Conservation (phyloP, 2,888 invertebrate genomes). For the Sympetrum striolatum region DNA sequence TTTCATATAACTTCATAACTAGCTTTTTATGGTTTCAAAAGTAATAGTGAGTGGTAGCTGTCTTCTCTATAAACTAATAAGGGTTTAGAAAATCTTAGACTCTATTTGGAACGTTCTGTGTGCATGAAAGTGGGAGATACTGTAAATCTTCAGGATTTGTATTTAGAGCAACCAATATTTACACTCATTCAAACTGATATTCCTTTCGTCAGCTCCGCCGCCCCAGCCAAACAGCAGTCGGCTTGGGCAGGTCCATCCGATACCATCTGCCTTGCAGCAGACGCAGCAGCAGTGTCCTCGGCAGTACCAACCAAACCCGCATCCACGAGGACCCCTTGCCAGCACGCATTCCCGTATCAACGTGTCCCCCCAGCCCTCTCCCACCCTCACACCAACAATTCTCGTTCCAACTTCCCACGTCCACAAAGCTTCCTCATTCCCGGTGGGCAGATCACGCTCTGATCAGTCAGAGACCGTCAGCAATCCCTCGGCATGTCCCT, state of each 20-base stretch:
- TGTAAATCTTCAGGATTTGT: too few species aligned
- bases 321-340: slow-evolving; percentile 27
- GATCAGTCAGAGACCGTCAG: neutral
- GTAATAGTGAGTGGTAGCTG: too few species aligned
- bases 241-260: slow-evolving; percentile 37
- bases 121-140: too few species aligned
- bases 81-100: too few species aligned
- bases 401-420: neutral
- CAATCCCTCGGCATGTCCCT: slow-evolving; percentile 10
- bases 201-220: slow-evolving; percentile 1
- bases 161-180: neutral
- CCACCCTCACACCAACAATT: slow-evolving; percentile 2
- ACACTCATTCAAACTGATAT: neutral
- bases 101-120: too few species aligned
- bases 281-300: slow-evolving; percentile 14
- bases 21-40: too few species aligned
- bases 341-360: slow-evolving; percentile 33
- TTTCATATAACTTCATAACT: too few species aligned
- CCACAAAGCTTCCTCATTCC: neutral
- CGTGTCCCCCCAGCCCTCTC: slow-evolving; percentile 23
- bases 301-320: slow-evolving; percentile 19
- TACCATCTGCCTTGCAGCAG: neutral
- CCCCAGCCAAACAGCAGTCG: slow-evolving; percentile 29
- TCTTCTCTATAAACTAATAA: too few species aligned
- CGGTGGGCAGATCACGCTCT: neutral